These are phyloP conservation scores for Gnathonemus longibarbis DNA, from an alignment of 2,113 vertebrate species.

Conservation along the genomic window DNA sequence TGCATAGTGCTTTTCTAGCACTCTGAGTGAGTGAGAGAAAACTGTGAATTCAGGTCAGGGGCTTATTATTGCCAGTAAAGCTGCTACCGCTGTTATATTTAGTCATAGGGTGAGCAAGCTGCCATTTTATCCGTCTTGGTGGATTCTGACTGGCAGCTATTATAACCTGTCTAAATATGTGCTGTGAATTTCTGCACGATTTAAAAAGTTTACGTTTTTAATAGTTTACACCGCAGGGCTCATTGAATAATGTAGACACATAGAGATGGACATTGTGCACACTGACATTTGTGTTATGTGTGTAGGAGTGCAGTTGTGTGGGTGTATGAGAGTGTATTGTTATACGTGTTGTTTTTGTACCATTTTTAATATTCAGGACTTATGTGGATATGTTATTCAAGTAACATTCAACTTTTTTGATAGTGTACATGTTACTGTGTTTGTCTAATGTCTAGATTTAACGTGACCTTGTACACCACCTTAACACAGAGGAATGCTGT, in stretches of 20 bases:
- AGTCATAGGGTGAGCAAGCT: conserved; percentile 1
- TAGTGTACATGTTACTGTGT: neutral
- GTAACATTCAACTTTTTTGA: neutral
- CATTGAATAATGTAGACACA: neutral
- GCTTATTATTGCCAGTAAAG: neutral
- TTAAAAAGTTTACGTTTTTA: neutral
- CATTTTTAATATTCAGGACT: neutral
- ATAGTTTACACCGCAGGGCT: neutral
- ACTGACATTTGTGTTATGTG: neutral
- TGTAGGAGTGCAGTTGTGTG: neutral
- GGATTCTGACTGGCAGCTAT: conserved; percentile 8
- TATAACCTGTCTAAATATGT: neutral
- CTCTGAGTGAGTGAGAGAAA: neutral
- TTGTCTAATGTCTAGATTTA: neutral
- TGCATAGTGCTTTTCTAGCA: neutral
- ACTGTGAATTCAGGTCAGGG: neutral
- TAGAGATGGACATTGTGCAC: neutral
- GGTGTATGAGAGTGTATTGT: neutral
- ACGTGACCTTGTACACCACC: neutral
- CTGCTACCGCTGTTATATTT: neutral
- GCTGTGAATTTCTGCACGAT: neutral
- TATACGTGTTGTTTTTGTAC: neutral
- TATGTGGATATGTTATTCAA: neutral
- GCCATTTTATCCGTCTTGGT: neutral
- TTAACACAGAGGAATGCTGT: neutral